Evolutionary conservation across 2,113 vertebrate species (phyloP).

Genomic region (Eurypyga helias): DNA sequence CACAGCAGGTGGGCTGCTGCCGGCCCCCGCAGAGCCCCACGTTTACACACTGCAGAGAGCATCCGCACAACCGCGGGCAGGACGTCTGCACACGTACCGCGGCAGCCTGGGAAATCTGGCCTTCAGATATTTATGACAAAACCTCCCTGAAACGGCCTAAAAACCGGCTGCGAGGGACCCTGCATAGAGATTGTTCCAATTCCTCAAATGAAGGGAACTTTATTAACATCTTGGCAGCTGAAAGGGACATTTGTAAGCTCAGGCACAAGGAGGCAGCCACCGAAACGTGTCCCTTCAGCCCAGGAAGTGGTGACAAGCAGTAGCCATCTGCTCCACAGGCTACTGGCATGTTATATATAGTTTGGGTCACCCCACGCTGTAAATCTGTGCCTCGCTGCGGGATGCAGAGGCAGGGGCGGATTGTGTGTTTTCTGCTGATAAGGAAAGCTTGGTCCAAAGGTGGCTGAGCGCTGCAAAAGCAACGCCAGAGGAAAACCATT

Average conservation of each 20-base stretch:
- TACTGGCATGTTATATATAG: not conserved
- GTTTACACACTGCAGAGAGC: not conserved
- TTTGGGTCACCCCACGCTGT: not conserved
- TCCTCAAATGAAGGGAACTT: not conserved
- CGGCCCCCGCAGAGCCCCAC: not conserved
- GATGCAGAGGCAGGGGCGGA: not conserved
- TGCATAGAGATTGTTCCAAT: not conserved
- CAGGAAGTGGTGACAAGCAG: constrained; percentile 36
- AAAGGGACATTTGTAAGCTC: constrained; percentile 31
- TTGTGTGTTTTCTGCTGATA: constrained; percentile 53
- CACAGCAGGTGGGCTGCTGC: not conserved
- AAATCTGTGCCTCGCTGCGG: not conserved
- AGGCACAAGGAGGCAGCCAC: not conserved
- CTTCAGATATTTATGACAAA: not conserved
- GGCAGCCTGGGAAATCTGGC: not conserved
- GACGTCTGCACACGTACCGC: not conserved
- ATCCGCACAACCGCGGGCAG: not conserved
- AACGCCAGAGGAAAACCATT: not conserved
- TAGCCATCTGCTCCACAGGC: constrained; percentile 28
- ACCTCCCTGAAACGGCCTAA: not conserved
- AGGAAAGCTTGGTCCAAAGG: constrained; percentile 4
- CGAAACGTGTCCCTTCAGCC: not conserved
- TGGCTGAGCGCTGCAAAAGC: not conserved
- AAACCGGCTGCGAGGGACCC: not conserved
- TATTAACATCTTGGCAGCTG: constrained; percentile 27